phyloP scores from a whole-genome alignment of 1,140 invertebrate species.

The Heliconius himera region DNA sequence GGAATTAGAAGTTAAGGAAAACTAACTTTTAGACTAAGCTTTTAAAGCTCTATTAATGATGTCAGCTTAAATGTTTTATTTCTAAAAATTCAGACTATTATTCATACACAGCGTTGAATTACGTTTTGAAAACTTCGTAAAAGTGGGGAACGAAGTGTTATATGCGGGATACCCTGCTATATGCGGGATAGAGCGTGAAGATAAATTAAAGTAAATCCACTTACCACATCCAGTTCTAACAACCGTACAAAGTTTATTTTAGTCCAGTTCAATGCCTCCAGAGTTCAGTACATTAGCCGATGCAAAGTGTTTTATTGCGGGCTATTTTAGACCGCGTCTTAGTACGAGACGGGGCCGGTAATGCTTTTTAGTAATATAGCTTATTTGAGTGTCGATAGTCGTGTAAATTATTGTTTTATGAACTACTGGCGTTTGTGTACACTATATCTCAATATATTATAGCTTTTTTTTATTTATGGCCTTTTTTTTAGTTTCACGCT shows the following conservation, averaged over 20 bases:
- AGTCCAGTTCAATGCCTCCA: constrained; percentile 19
- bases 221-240: constrained; percentile 10
- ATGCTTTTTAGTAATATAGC: background rate
- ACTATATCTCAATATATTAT: no score
- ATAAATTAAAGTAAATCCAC: background rate
- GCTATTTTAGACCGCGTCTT: constrained; percentile 19
- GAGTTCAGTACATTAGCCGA: constrained; percentile 19
- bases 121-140: no score
- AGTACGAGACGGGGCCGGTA: constrained; percentile 2
- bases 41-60: background rate
- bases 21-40: background rate
- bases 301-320: constrained; percentile 20
- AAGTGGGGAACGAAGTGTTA: background rate
- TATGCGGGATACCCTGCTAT: background rate
- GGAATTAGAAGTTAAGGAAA: background rate
- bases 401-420: background rate
- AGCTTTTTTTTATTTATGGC: background rate
- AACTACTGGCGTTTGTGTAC: background rate
- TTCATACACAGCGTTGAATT: no score
- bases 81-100: no score
- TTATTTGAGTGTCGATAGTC: background rate
- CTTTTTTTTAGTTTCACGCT: background rate
- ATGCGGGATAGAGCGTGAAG: background rate
- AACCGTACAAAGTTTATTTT: constrained; percentile 9
- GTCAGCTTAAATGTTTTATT: background rate